Conservation (phyloP, 2,888 invertebrate genomes). For the Ectemnius cavifrons region DNA sequence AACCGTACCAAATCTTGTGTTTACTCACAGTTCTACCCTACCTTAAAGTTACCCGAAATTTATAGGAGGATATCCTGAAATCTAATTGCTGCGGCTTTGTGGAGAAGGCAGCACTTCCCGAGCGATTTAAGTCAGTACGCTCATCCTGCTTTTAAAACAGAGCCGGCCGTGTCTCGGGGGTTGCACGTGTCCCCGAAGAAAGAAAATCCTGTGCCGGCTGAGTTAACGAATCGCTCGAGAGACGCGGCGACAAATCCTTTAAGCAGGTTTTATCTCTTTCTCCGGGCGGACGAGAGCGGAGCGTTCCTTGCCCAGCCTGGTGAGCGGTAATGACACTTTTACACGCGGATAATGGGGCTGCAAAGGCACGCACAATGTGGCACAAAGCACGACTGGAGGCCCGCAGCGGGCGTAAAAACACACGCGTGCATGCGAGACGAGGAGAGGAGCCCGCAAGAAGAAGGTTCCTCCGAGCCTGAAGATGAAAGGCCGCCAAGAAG, state of each 20-base stretch:
- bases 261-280: slow-evolving; percentile 56
- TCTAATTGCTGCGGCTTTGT: no score
- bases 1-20: no score
- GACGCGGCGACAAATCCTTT: slow-evolving; percentile 50
- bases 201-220: slow-evolving; percentile 43
- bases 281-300: slow-evolving; percentile 14
- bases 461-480: neutral
- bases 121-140: slow-evolving; percentile 34
- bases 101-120: neutral
- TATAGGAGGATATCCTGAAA: neutral
- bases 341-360: slow-evolving; percentile 71
- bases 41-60: neutral
- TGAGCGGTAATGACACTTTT: slow-evolving; percentile 67
- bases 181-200: slow-evolving; percentile 7
- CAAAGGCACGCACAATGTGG: slow-evolving; percentile 70
- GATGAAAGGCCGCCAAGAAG: slow-evolving; percentile 18
- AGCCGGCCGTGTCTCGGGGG: slow-evolving; percentile 17
- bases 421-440: slow-evolving; percentile 62
- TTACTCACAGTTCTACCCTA: no score
- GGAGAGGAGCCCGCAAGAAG: neutral
- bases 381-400: slow-evolving; percentile 67
- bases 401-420: slow-evolving; percentile 70
- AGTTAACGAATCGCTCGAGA: slow-evolving; percentile 43
- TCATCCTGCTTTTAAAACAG: slow-evolving; percentile 40
- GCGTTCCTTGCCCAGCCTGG: slow-evolving; percentile 34